Base-by-base conservation (phyloP, 2,113 vertebrate genomes). In the Osmerus eperlanus region DNA sequence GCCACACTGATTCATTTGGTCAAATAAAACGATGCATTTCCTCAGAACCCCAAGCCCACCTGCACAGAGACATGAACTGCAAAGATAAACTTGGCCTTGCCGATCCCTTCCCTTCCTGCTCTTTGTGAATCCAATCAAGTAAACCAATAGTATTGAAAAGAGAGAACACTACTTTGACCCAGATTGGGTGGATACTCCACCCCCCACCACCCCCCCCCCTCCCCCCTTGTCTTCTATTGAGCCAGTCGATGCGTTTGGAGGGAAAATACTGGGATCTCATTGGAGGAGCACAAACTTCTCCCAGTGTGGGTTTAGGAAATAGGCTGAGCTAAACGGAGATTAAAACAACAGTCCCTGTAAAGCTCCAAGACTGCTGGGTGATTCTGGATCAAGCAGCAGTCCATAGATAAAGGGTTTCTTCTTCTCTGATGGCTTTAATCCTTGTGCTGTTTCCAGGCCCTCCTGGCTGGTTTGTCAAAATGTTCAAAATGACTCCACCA, bases 381-480 rank as follows among this genome's bases (percentile, higher is more conserved):
- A 86, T 81, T 84, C 80, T 79, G 77, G 85, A 85, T 88, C 89
- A 86, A 87, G 73, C 58, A 72, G 68, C 75, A 70, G 71, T 82
- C 73, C 68, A 28, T n/a, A 80, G 80, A 87, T 85, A 89, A 85
- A 87, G 73, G 66, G 77, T 78, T 73, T 84, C 81, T 71, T 86
- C 77, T 60, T 58, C 70, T 74, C 80, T 85, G 85, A 86, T 80
- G 81, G 79, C 71, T 80, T 67, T 88, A 89, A 92, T 89, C 87
- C 80, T 53, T 86, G 72, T 82, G 75, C 80, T 87, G 81, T 86
- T 83, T 78, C 71, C 58, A 7, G 56, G 36, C 29, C 53, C 25
- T 63, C 76, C 51, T 47, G 16, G 16, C 66, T 70, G 66, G 58
- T 73, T 59, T 65, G 73, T 67, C 29, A 32, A 32, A 32, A 32